These are phyloP conservation scores for Agrypnus murinus DNA, from an alignment of 2,888 invertebrate species.

Conservation along the genomic window DNA sequence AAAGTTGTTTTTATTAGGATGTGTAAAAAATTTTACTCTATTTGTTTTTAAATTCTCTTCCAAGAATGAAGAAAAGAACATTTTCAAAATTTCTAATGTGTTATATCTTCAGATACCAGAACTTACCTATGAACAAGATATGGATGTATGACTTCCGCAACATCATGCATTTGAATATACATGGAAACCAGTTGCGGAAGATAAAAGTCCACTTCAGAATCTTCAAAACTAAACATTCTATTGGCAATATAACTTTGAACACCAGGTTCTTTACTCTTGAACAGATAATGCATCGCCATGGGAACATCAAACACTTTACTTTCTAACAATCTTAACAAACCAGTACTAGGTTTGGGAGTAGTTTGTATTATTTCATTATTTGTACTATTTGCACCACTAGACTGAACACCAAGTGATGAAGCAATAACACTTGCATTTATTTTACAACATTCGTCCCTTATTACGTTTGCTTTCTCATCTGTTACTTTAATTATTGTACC, in stretches of 20 bases:
- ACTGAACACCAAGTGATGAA: background rate
- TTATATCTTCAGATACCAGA: too few relatives aligned
- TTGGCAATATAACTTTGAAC: slow-evolving; percentile 98
- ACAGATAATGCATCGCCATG: slow-evolving; percentile 98
- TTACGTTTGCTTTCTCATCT: slow-evolving; percentile 56
- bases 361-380: slow-evolving; percentile 5
- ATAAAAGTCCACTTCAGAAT: slow-evolving; percentile 96
- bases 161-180: slow-evolving; percentile 98
- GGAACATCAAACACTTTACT: slow-evolving; percentile 98
- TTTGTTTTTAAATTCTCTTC: too few relatives aligned
- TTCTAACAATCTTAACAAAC: slow-evolving; percentile 93
- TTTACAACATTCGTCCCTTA: slow-evolving; percentile 56
- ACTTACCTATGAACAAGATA: slow-evolving; percentile 86
- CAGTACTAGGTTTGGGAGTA: slow-evolving; percentile 72
- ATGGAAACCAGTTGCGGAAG: slow-evolving; percentile 98
- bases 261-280: slow-evolving; percentile 98
- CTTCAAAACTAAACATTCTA: slow-evolving; percentile 95
- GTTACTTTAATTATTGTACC: background rate
- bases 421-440: slow-evolving; percentile 1
- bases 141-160: slow-evolving; percentile 94
- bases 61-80: too few relatives aligned
- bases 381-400: background rate
- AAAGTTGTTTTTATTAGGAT: too few relatives aligned
- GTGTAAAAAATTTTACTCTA: too few relatives aligned
- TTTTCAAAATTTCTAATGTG: too few relatives aligned